These are phyloP conservation scores for Nibea coibor DNA, from an alignment of 2,113 vertebrate species.

Conservation along the genomic window DNA sequence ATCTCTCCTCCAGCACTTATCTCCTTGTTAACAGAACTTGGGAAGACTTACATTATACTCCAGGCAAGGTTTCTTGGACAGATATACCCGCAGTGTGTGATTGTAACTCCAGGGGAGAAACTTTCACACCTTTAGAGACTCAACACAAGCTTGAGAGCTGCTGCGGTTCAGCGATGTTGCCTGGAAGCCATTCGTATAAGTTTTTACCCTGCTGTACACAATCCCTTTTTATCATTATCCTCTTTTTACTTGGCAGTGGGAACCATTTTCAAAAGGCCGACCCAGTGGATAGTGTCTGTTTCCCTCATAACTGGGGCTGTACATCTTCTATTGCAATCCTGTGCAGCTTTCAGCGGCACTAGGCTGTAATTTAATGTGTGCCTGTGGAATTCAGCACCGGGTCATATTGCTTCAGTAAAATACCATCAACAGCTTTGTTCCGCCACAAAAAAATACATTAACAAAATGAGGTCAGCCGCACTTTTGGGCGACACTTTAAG, in stretches of 20 bases:
- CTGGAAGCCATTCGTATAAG: conserved; percentile 56
- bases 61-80: conserved; percentile 29
- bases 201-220: conserved; percentile 46
- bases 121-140: conserved; percentile 33
- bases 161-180: conserved; percentile 22
- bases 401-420: conserved; percentile 77
- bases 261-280: conserved; percentile 54
- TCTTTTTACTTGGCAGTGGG: conserved; percentile 63
- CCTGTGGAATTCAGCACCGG: conserved; percentile 68
- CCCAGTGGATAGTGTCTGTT: conserved; percentile 60
- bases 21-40: conserved; percentile 36
- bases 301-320: conserved; percentile 66
- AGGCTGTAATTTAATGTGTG: conserved; percentile 77
- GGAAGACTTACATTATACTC: conserved; percentile 29
- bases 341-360: conserved; percentile 63
- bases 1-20: conserved; percentile 28
- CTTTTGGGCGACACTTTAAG: conserved; percentile 48
- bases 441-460: conserved; percentile 72
- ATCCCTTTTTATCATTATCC: conserved; percentile 67
- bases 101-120: conserved; percentile 22
- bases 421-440: conserved; percentile 81
- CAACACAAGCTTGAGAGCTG: conserved; percentile 28
- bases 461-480: conserved; percentile 68
- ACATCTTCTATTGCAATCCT: conserved; percentile 72
- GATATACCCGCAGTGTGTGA: conserved; percentile 5